These are phyloP conservation scores for Gavia stellata DNA, from an alignment of 2,113 vertebrate species.

Conservation along the genomic window DNA sequence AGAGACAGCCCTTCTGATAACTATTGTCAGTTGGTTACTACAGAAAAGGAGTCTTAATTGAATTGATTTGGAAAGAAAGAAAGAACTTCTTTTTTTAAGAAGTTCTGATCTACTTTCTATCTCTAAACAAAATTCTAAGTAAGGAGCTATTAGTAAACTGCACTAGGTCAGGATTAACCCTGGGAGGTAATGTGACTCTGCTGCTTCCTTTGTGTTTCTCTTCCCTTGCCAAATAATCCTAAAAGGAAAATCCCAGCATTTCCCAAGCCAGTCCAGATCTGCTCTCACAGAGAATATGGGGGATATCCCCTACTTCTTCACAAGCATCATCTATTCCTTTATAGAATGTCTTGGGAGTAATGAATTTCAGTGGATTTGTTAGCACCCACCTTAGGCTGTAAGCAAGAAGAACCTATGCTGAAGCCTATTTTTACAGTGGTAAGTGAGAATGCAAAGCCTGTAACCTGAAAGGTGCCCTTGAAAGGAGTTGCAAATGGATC, in stretches of 20 bases:
- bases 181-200: not conserved
- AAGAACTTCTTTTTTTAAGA: not conserved
- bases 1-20: not conserved
- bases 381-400: accelerated
- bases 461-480: not conserved
- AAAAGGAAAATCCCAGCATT: not conserved
- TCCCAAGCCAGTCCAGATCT: not conserved
- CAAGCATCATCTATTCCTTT: not conserved
- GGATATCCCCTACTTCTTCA: not conserved
- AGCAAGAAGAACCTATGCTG: not conserved
- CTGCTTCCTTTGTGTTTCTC: not conserved
- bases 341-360: not conserved
- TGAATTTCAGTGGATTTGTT: not conserved
- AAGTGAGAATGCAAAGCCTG: not conserved
- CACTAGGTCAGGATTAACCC: not conserved
- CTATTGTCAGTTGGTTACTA: not conserved
- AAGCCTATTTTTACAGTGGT: not conserved
- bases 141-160: not conserved
- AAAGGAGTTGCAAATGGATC: not conserved
- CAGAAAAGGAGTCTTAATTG: not conserved
- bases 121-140: not conserved
- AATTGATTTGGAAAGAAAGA: not conserved
- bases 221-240: not conserved
- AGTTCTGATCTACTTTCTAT: not conserved
- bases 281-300: not conserved